Conservation (phyloP, 2,888 invertebrate species). For the Didymodactylos carnosus region DNA sequence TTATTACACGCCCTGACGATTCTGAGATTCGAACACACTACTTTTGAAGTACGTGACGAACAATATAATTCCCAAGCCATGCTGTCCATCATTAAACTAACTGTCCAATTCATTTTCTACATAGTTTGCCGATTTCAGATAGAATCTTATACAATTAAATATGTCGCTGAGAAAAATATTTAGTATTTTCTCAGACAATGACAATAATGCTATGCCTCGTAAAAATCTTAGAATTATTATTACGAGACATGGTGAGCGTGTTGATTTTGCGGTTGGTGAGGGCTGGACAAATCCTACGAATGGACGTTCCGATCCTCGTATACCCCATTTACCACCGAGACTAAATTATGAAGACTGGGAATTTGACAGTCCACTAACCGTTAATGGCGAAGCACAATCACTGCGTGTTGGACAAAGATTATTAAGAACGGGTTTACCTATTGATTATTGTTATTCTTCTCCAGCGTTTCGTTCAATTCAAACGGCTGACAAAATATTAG, state of each 20-base stretch:
- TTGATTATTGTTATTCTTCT: conserved; percentile 46
- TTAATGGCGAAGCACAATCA: not conserved
- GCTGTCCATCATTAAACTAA: too few relatives aligned
- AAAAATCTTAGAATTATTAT: not conserved
- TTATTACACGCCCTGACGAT: too few relatives aligned
- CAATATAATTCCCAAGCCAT: too few relatives aligned
- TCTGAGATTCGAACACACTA: too few relatives aligned
- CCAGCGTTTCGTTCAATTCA: conserved; percentile 75
- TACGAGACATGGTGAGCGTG: not conserved
- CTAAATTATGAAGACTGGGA: not conserved
- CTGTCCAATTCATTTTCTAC: too few relatives aligned
- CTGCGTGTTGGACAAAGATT: not conserved
- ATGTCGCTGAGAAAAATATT: too few relatives aligned
- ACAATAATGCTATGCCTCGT: too few relatives aligned
- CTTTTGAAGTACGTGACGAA: too few relatives aligned
- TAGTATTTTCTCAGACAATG: too few relatives aligned
- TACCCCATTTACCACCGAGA: not conserved
- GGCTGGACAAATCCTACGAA: not conserved
- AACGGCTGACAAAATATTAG: conserved; percentile 44
- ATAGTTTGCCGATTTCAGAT: too few relatives aligned
- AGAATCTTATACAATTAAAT: too few relatives aligned
- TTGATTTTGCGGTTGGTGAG: not conserved
- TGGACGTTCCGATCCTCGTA: not conserved
- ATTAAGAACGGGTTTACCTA: not conserved
- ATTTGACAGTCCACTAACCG: not conserved